Evolutionary conservation across 2,797 vertebrate genomes (phyloP), one percentile per base, ranked within the genome.

Genomic region (Rhodeus uyekii): DNA sequence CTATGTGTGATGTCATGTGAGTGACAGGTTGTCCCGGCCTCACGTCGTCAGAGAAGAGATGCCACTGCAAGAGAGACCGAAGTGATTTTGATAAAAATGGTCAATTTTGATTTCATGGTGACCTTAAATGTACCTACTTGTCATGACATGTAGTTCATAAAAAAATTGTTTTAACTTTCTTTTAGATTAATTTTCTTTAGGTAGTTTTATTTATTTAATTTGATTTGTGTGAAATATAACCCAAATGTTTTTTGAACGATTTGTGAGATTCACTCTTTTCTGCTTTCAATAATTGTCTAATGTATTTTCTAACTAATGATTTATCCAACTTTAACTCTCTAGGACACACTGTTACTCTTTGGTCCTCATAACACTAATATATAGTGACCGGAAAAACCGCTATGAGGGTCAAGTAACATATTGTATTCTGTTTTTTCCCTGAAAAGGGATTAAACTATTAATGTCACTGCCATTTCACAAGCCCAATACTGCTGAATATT

Each of bases 351-450:
- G 27, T 14, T 22, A 48, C 34, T 27, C 46, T 19, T 38, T 34
- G 18, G 13, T 32, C 42, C 75, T 61, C 32, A 24, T 36, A 27
- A n/a, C 9, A 22, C 61, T 39, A n/a, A 34, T 19, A 39, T 44
- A 44, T 2, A 3, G 16, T 44, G 50, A 44, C 36, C 10, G 19
- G 3, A 22, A 4, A 29, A 77, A 65, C 60, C 48, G 34, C 34
- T 42, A 50, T 34, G 61, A 61, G 78, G 34, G 12, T 75, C 44
- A 65, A 61, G 50, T 76, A 84, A 89, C 87, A 86, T 84, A 88
- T 87, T 86, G 46, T 69, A 81, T 87, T 88, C 77, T 85, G 87
- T 86, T 87, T 86, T n/a, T 84, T 83, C 42, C 44, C 32, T 0
- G 38, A n/a, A 29, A 60, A 55, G 36, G 69, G 84, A 87, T 87